Evolutionary conservation across 2,888 invertebrate genomes (phyloP).

Genomic region (Xanthia icteritia): DNA sequence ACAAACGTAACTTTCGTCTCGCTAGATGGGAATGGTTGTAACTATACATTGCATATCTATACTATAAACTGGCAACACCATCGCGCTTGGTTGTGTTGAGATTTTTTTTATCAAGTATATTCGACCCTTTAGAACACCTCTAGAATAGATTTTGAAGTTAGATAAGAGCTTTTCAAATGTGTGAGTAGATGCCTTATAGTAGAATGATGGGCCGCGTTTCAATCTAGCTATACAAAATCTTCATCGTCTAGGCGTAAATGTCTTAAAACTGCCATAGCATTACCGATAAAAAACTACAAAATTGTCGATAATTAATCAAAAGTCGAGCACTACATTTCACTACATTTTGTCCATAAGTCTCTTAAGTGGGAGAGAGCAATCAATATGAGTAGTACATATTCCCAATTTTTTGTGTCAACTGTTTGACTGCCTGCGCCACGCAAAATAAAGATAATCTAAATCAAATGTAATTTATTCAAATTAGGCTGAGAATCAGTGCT

Average conservation of each 20-base stretch:
- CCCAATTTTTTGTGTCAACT: neutral
- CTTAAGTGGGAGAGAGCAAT: neutral
- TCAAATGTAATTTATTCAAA: no score
- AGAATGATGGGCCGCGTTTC: neutral
- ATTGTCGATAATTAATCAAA: neutral
- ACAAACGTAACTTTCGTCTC: constrained; percentile 78
- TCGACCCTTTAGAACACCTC: neutral
- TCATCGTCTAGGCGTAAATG: neutral
- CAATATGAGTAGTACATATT: neutral
- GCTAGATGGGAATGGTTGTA: constrained; percentile 62
- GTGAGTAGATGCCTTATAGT: neutral
- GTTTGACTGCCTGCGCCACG: neutral
- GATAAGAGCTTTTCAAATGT: neutral
- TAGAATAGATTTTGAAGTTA: neutral
- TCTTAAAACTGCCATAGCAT: neutral
- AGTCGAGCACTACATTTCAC: neutral
- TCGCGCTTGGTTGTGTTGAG: constrained; percentile 62
- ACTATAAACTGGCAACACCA: constrained; percentile 30
- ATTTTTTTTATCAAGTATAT: constrained; percentile 50
- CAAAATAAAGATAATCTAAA: no score
- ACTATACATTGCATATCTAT: constrained; percentile 58
- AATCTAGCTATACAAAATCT: neutral
- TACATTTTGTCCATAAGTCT: neutral
- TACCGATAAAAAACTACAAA: neutral
- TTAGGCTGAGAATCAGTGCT: no score